Percentiles rank a stretch among this genome's conserved stretches.
These are phyloP conservation scores for Carassius carassius DNA, from an alignment of 2,113 vertebrate species.

Conservation along the genomic window DNA sequence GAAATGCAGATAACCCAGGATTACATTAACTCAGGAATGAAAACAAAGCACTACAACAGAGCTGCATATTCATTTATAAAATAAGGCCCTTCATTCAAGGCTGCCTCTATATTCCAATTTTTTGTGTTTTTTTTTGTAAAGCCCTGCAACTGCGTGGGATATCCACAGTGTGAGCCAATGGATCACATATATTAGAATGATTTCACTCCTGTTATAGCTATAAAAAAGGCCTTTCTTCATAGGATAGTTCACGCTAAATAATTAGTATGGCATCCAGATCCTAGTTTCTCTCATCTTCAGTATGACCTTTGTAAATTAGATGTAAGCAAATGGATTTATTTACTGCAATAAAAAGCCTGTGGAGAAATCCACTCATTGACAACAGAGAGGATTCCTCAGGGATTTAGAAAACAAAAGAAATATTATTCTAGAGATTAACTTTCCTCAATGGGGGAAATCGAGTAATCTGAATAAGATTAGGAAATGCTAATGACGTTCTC, in stretches of 20 bases:
- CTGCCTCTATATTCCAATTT: neutral
- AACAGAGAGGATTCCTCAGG: neutral
- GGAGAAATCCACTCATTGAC: neutral
- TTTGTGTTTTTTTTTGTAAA: neutral
- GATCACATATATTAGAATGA: neutral
- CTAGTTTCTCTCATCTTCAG: neutral
- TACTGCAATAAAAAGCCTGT: neutral
- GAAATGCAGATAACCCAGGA: neutral
- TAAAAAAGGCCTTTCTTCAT: slow-evolving; percentile 34
- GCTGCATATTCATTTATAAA: no score
- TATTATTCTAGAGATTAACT: slow-evolving; percentile 41
- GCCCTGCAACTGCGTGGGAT: neutral
- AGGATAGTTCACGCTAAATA: slow-evolving; percentile 7
- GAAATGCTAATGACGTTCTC: slow-evolving; percentile 23
- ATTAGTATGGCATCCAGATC: neutral
- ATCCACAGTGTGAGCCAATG: slow-evolving; percentile 55
- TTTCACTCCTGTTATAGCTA: slow-evolving; percentile 26
- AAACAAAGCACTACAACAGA: no score
- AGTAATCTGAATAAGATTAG: slow-evolving; percentile 56
- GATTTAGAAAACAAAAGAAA: slow-evolving; percentile 40
- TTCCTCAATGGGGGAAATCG: neutral
- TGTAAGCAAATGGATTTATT: slow-evolving; percentile 2
- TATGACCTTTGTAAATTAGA: neutral
- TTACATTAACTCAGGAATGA: no score
- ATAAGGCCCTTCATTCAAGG: no score